Conservation (phyloP, 2,113 vertebrate species). For the Ancistrus triradiatus region DNA sequence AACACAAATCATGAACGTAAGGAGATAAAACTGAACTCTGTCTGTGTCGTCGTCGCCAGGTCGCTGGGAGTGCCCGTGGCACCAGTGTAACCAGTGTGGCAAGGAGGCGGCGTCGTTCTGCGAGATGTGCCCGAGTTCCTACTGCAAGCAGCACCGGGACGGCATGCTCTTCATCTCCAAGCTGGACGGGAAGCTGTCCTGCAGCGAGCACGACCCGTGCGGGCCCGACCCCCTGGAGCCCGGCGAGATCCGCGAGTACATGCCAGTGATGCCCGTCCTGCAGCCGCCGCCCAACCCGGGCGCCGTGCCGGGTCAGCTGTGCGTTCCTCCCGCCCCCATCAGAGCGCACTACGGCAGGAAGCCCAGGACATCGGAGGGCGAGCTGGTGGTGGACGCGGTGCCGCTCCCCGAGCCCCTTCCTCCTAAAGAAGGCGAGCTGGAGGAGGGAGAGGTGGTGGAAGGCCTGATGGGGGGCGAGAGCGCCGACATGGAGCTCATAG, state of each 20-base stretch:
- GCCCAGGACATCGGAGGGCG: not conserved
- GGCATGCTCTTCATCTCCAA: conserved; percentile 98
- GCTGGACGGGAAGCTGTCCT: conserved; percentile 89
- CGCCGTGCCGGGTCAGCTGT: conserved; percentile 7
- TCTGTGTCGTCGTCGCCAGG: too few relatives aligned
- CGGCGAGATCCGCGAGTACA: conserved; percentile 92
- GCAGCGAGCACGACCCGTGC: conserved; percentile 96
- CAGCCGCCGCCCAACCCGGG: conserved; percentile 1
- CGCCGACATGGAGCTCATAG: conserved; percentile 40
- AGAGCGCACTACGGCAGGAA: conserved; percentile 7
- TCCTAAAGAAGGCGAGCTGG: conserved; percentile 47
- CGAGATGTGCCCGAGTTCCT: conserved; percentile 97
- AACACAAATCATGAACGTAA: too few relatives aligned
- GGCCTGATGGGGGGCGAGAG: conserved; percentile 38
- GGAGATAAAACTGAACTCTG: too few relatives aligned
- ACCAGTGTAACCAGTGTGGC: conserved; percentile 92
- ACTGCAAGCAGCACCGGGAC: conserved; percentile 91
- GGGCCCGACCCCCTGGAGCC: conserved; percentile 93
- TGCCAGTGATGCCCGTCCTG: conserved; percentile 47
- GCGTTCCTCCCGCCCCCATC: conserved; percentile 16
- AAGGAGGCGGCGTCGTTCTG: conserved; percentile 94
- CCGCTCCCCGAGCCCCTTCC: conserved; percentile 5
- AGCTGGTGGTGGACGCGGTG: conserved; percentile 19
- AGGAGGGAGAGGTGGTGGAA: conserved; percentile 38
- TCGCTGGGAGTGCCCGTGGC: conserved; percentile 98